Evolutionary conservation across 1,140 invertebrate genomes (phyloP).

Genomic region (Halesus radiatus): DNA sequence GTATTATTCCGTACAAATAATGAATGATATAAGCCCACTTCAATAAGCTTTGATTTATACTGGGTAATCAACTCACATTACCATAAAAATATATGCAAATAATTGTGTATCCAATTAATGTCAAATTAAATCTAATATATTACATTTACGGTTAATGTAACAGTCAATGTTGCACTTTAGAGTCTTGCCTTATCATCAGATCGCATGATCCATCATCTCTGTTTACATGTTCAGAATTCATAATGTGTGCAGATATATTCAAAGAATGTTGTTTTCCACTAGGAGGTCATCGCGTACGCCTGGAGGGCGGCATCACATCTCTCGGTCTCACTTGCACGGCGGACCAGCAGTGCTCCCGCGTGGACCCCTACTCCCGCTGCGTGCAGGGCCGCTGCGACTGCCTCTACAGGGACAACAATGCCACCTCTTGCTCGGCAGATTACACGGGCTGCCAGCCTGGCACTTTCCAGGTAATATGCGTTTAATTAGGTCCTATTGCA

Average conservation of each 20-base stretch:
- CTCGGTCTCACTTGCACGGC: conserved; percentile 82
- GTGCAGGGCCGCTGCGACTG: conserved; percentile 87
- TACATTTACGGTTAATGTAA: conserved; percentile 1
- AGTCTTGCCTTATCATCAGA: no score
- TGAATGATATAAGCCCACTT: no score
- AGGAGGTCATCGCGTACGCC: conserved; percentile 66
- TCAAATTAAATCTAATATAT: conserved; percentile 2
- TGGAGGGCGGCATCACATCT: conserved; percentile 75
- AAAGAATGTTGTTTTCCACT: conserved; percentile 35
- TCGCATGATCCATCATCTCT: no score
- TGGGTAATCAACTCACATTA: no score
- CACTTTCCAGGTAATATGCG: conserved; percentile 82
- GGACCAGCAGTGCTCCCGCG: conserved; percentile 83
- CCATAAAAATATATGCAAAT: no score
- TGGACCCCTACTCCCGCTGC: conserved; percentile 84
- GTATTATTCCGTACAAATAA: no score
- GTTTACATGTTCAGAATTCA: no score
- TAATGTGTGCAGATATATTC: no score
- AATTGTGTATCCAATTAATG: neutral
- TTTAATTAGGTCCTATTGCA: neutral
- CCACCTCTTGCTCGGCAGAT: conserved; percentile 76
- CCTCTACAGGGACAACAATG: conserved; percentile 69
- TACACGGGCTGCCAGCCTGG: conserved; percentile 84
- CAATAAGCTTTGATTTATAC: no score
- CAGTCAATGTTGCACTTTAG: no score